Base-by-base conservation (phyloP, 1,140 invertebrate genomes). In the Brachionus paranguensis region DNA sequence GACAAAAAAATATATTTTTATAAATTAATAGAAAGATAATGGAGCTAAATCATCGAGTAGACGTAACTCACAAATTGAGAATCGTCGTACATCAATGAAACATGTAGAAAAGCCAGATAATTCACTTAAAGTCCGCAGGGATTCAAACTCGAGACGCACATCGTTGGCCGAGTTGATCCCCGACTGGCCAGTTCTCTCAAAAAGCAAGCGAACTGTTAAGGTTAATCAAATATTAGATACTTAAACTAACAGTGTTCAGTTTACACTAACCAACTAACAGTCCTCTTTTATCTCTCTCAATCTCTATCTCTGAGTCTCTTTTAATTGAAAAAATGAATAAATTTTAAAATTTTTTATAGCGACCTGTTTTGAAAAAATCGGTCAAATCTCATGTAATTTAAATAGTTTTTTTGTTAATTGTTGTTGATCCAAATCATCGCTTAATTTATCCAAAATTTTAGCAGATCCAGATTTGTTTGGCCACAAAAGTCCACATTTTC, bases 111-210 rank as follows among this genome's bases (percentile, higher is more conserved):
- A 81, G 41, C 37, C 60, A 6, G 60, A 53, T 7, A 76, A 74
- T 55, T 11, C 8, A 11, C 83, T 84, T 53, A 84, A 84, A 74
- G 83, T 84, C 33, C 37, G 83, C 14, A 45, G 83, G 11, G 83
- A 84, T 45, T 84, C 83, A 10, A 84, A 84, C n/a, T 53, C 53
- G 12, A 65, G 83, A 33, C 68, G 83, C 20, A 50, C 65, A 55
- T 84, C 84, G 12, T 55, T 84, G 33, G 72, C 84, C 50, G 74
- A 84, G 24, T 60, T 78, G 11, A 84, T 84, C 41, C 84, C 84
- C 2, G 74, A 84, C 68, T 84, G 84, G 84, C 84, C 84, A 14
- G 60, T 41, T 29, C 65, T 84, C n/a, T 27, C 47, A 14, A 78
- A 84, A 70, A 60, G 24, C 8, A 84, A 78, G 43, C 14, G 72